A percentile compares a stretch with the other conserved stretches of the same genome.
Conservation (phyloP, 2,797 vertebrate species). For the Ctenopoma multispine region DNA sequence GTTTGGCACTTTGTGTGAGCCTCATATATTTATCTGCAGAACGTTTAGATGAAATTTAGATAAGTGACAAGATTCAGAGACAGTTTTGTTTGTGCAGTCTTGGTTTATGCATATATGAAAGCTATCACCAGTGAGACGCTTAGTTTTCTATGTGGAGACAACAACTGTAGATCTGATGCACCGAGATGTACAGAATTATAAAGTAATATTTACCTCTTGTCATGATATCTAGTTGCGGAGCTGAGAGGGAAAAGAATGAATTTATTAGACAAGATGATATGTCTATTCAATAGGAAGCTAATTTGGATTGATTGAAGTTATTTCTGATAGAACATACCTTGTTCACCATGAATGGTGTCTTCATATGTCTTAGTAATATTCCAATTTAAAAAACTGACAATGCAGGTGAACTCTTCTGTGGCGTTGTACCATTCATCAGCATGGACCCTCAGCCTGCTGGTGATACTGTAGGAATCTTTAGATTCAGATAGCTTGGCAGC, state of each 20-base stretch:
- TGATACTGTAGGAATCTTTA: slow-evolving; percentile 78
- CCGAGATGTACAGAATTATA: neutral
- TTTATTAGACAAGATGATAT: neutral
- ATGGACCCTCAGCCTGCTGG: slow-evolving; percentile 74
- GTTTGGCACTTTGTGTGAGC: slow-evolving; percentile 38
- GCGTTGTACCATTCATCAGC: slow-evolving; percentile 20
- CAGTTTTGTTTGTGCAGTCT: neutral
- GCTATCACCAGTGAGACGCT: neutral
- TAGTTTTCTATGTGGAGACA: too few relatives aligned
- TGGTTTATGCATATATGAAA: neutral
- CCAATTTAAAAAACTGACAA: too few relatives aligned
- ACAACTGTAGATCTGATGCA: neutral
- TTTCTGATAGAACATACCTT: slow-evolving; percentile 21
- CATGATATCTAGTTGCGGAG: fast-evolving
- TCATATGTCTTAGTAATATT: too few relatives aligned
- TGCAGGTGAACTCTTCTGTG: slow-evolving; percentile 13
- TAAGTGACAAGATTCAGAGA: neutral
- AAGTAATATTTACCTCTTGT: slow-evolving; percentile 39
- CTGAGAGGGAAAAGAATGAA: neutral
- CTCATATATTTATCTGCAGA: slow-evolving; percentile 61
- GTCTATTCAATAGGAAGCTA: neutral
- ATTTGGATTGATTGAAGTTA: neutral
- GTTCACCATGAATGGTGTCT: fast-evolving
- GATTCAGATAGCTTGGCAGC: too few relatives aligned
- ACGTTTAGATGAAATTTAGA: neutral